These are phyloP conservation scores for Dasypolia templi DNA, from an alignment of 2,888 invertebrate species.

Conservation along the genomic window DNA sequence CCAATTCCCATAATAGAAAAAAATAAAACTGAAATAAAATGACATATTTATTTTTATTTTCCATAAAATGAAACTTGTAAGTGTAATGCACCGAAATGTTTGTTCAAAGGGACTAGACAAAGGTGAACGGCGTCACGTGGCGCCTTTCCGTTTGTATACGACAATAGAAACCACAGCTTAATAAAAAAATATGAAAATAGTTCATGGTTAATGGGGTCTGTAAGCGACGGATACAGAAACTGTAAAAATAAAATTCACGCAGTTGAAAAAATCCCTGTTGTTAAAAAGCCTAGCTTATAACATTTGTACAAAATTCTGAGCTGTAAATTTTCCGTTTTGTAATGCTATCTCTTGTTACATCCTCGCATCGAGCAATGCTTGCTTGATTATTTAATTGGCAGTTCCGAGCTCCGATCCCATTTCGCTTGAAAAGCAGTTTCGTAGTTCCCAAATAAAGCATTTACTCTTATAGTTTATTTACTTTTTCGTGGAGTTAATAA, in stretches of 20 bases:
- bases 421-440: slow-evolving; percentile 29
- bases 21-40: slow-evolving; percentile 24
- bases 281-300: slow-evolving; percentile 9
- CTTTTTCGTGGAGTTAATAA: slow-evolving; percentile 58
- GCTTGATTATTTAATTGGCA: slow-evolving; percentile 16
- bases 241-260: slow-evolving; percentile 24
- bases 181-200: slow-evolving; percentile 43
- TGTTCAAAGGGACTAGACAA: slow-evolving; percentile 54
- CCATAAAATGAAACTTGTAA: slow-evolving; percentile 48
- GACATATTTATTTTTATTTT: slow-evolving; percentile 32
- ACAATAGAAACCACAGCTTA: slow-evolving; percentile 45
- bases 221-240: slow-evolving; percentile 13
- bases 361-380: not conserved
- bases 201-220: slow-evolving; percentile 39
- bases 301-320: not conserved
- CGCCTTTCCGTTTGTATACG: slow-evolving; percentile 44
- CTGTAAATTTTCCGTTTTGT: slow-evolving; percentile 5
- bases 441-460: slow-evolving; percentile 42
- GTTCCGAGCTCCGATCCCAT: slow-evolving; percentile 14
- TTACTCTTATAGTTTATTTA: slow-evolving; percentile 61
- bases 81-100: slow-evolving; percentile 55
- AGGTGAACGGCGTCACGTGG: slow-evolving; percentile 58
- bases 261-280: slow-evolving; percentile 10
- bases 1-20: not conserved
- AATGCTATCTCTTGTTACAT: slow-evolving; percentile 12